These are phyloP conservation scores for Phyllotreta striolata DNA, from an alignment of 2,888 invertebrate species.

Conservation along the genomic window DNA sequence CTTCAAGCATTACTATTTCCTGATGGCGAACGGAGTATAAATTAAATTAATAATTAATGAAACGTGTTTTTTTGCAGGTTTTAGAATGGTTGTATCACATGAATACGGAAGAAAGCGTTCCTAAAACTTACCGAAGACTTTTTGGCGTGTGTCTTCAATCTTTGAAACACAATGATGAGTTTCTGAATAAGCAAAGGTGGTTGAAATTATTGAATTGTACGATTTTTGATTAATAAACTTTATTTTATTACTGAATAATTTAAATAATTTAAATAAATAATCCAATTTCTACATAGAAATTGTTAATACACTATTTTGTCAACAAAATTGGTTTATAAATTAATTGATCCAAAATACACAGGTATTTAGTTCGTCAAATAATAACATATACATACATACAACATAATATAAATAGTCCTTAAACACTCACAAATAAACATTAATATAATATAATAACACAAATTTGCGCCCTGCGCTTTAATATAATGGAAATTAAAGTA, in stretches of 20 bases:
- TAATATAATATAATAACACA: no score
- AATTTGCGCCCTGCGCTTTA: no score
- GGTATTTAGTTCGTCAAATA: no score
- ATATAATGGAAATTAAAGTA: no score
- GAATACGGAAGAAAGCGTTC: constrained; percentile 56
- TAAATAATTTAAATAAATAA: constrained; percentile 7
- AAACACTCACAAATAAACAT: no score
- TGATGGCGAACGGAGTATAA: no score
- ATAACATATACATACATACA: no score
- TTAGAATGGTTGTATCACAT: constrained; percentile 69
- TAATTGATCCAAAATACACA: no score
- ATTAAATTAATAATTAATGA: no score
- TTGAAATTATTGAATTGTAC: constrained; percentile 52
- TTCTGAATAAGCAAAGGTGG: constrained; percentile 55
- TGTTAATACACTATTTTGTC: neutral
- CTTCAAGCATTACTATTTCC: no score
- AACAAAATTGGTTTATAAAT: no score
- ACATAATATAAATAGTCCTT: no score
- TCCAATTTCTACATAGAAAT: neutral
- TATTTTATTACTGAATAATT: neutral
- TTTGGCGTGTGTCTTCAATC: constrained; percentile 54
- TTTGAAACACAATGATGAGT: constrained; percentile 54
- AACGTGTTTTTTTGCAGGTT: constrained; percentile 57
- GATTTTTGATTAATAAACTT: constrained; percentile 20
- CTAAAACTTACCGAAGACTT: constrained; percentile 49